Percentiles rank a stretch among this genome's conserved stretches.
Conservation (phyloP, 2,888 invertebrate species). For the Orthonychiurus folsomi region DNA sequence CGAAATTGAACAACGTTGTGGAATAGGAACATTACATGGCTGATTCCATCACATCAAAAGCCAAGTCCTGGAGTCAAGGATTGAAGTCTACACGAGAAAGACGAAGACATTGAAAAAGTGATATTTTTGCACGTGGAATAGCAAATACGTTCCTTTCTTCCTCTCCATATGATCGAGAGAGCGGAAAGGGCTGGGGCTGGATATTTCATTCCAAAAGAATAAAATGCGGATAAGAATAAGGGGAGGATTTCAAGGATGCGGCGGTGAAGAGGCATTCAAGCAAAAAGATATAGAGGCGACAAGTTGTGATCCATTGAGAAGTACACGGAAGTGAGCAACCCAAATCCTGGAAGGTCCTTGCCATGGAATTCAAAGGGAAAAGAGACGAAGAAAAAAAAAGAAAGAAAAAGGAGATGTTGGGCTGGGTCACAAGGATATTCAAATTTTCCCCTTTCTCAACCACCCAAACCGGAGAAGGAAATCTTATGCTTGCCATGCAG, state of each 20-base stretch:
- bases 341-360: background rate
- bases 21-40: too few relatives aligned
- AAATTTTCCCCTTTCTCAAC: background rate
- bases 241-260: constrained; percentile 5
- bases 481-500: background rate
- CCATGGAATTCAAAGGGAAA: constrained; percentile 15
- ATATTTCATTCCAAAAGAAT: constrained; percentile 1
- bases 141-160: too few relatives aligned
- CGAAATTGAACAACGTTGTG: too few relatives aligned
- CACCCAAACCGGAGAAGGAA: background rate
- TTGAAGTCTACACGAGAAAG: too few relatives aligned
- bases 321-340: constrained; percentile 8
- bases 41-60: too few relatives aligned
- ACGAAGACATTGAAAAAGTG: too few relatives aligned
- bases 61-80: too few relatives aligned
- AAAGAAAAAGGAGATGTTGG: background rate
- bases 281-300: constrained; percentile 22
- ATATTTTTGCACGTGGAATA: constrained; percentile 10
- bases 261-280: constrained; percentile 14
- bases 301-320: constrained; percentile 21
- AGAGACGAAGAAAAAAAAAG: constrained; percentile 8
- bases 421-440: background rate
- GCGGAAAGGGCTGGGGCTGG: background rate
- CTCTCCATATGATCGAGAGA: too few relatives aligned
- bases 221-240: constrained; percentile 6